Evolutionary conservation across 2,888 invertebrate species (phyloP), one percentile per base, ranked within the genome.

Genomic region (Agrotis segetum): DNA sequence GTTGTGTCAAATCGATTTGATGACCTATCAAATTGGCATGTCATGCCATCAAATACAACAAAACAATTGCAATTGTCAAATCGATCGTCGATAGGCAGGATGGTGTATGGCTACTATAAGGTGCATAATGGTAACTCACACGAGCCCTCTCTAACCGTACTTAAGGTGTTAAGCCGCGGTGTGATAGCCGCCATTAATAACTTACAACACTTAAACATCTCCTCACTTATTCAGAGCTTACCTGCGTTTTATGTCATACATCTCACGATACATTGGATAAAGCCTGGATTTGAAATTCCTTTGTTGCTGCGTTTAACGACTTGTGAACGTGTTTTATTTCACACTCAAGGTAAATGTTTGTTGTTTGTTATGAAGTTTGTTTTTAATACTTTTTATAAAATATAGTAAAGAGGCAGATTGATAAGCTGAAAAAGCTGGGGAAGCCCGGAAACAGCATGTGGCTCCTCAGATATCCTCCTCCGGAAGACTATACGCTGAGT

Each of bases 171-270:
- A 92, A 93, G 88, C 90, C 89, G 78, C 83, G 81, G 79, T 88
- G 89, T 90, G 90, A 93, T 93, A 89, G 89, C 90, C 74, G 49
- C 80, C 92, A 91, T 93, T 92, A 93, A 93, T 92, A 92, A 90
- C 90, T 90, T 86, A 92, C 90, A 89, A 90, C 91, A 89, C 87
- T 90, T 85, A 86, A 87, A 85, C 82, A 81, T 79, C 85, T 86
- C 79, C 85, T 91, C 87, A 91, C 85, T 90, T 90, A 92, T 92
- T 92, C 89, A 91, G 71, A 80, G 88, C 85, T 88, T 88, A 83
- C 71, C 74, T 79, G 83, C 83, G 82, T 78, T 86, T 84, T 85
- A 82, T 82, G 83, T 85, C 79, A 81, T 81, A 81, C 75, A 81
- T 83, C 81, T 82, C 67, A 67, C 67, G 81, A 85, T 83, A 79